These are phyloP conservation scores for Clusia tigrina DNA, from an alignment of 2,888 invertebrate genomes.

Conservation along the genomic window DNA sequence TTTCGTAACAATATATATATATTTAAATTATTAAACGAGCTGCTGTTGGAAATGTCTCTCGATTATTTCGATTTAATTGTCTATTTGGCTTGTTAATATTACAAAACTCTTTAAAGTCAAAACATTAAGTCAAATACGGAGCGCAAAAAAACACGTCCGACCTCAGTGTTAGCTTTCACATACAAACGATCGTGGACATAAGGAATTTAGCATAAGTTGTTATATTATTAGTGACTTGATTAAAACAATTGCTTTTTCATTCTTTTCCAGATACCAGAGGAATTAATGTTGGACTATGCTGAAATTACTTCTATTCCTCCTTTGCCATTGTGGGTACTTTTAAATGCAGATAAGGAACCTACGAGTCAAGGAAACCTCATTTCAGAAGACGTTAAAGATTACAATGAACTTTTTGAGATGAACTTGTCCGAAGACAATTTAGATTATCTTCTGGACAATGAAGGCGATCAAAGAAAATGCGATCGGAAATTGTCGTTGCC, in stretches of 20 bases:
- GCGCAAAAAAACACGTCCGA: no score
- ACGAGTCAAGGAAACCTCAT: conserved; percentile 53
- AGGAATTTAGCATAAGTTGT: no score
- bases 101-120: no score
- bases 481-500: conserved; percentile 75
- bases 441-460: conserved; percentile 80
- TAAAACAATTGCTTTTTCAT: neutral
- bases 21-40: no score
- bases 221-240: no score
- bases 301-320: conserved; percentile 99
- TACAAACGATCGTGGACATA: no score
- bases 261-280: conserved; percentile 76
- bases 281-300: conserved; percentile 89
- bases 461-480: conserved; percentile 71
- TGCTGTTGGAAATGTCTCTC: no score
- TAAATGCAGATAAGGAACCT: conserved; percentile 93
- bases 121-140: no score
- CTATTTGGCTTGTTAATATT: no score
- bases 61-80: no score
- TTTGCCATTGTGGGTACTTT: conserved; percentile 92
- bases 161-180: no score
- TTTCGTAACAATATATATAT: no score
- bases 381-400: conserved; percentile 69
- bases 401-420: conserved; percentile 89
- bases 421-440: conserved; percentile 83